Evolutionary conservation across 2,797 vertebrate species (phyloP).

Genomic region (Halcyon smyrnensis): DNA sequence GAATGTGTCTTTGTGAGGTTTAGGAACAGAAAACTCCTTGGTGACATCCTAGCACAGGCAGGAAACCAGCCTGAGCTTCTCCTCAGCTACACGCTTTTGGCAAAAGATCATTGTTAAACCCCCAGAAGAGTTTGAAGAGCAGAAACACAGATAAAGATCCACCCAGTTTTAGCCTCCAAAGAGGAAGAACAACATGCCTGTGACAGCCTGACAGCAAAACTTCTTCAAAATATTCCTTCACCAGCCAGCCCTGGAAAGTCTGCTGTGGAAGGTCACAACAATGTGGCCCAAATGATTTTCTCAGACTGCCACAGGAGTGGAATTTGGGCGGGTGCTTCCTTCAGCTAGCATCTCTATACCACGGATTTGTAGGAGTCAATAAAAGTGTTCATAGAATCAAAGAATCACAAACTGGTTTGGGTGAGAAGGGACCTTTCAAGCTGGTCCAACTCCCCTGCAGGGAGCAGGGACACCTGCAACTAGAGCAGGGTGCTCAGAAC

Average conservation of each 20-base stretch:
- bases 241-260: neutral
- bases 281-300: neutral
- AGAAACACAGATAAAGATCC: neutral
- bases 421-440: no score
- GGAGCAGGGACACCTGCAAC: no score
- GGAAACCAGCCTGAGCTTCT: neutral
- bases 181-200: neutral
- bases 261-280: neutral
- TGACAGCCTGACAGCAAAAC: neutral
- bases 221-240: neutral
- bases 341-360: neutral
- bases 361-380: neutral
- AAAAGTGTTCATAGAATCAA: neutral
- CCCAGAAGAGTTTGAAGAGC: neutral
- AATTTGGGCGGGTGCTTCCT: neutral
- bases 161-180: neutral
- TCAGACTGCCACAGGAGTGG: neutral
- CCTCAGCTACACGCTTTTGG: neutral
- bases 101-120: neutral
- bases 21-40: neutral
- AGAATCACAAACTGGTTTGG: no score
- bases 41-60: neutral
- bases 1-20: neutral
- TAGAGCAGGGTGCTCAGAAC: no score
- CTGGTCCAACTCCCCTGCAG: no score